Percentiles rank a stretch among this genome's conserved stretches.
These are phyloP conservation scores for Parasteatoda tepidariorum DNA, from an alignment of 1,140 invertebrate species.

Conservation along the genomic window DNA sequence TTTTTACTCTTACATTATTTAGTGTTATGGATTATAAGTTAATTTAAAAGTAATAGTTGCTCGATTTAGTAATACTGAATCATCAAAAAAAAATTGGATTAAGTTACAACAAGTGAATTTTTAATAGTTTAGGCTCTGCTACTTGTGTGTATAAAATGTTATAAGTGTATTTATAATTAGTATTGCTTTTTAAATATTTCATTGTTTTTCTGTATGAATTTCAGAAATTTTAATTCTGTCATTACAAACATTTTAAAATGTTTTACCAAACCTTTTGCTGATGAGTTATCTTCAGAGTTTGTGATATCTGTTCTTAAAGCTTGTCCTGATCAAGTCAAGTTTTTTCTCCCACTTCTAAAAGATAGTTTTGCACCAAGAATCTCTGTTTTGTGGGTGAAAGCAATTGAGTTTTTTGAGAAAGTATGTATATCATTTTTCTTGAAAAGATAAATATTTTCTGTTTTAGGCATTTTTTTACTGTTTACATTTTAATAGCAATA, in stretches of 20 bases:
- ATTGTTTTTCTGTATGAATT: not conserved
- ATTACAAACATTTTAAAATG: conserved; percentile 75
- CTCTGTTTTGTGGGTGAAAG: conserved; percentile 25
- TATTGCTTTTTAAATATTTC: not conserved
- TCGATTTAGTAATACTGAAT: not conserved
- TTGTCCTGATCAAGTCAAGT: conserved; percentile 79
- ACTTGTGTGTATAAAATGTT: too few relatives aligned
- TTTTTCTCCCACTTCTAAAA: conserved; percentile 73
- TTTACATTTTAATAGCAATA: too few relatives aligned
- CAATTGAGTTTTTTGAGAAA: conserved; percentile 22
- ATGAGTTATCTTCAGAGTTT: conserved; percentile 75
- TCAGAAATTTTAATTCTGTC: conserved; percentile 74
- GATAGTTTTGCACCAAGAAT: conserved; percentile 71
- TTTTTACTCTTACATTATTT: not conserved
- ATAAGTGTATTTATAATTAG: not conserved
- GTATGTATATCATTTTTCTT: not conserved
- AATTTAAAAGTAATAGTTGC: not conserved
- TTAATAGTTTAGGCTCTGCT: too few relatives aligned
- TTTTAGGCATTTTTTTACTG: not conserved
- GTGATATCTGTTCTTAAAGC: conserved; percentile 75
- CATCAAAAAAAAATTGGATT: not conserved
- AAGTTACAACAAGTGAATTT: not conserved
- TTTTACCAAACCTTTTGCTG: conserved; percentile 75
- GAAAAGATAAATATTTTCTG: not conserved
- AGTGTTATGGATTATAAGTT: not conserved